phyloP scores from a whole-genome alignment of 2,113 vertebrate species.

The Oreocharis arfaki region DNA sequence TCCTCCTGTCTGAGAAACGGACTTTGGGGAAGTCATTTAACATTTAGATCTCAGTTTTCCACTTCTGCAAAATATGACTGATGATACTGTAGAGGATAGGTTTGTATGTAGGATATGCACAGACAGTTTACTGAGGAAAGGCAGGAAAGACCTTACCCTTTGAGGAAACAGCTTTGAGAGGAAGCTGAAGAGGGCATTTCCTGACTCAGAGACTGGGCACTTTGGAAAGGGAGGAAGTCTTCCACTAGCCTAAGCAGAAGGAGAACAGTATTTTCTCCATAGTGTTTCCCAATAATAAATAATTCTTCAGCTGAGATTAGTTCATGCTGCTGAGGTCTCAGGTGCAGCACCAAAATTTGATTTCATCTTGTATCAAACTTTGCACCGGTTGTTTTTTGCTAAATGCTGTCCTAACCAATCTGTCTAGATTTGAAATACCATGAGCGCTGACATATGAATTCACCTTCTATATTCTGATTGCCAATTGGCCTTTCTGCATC shows the following conservation, averaged over 20 bases:
- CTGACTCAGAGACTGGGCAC: neutral
- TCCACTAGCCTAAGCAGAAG: neutral
- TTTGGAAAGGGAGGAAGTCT: neutral
- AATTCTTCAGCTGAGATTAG: neutral
- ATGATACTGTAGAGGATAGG: neutral
- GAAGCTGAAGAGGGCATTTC: constrained; percentile 8
- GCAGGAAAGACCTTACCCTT: neutral
- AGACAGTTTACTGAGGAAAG: neutral
- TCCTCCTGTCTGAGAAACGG: neutral
- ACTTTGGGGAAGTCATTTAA: neutral
- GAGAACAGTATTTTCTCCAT: neutral
- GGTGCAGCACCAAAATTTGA: neutral
- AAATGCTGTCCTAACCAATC: neutral
- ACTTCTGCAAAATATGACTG: neutral
- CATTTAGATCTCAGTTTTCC: neutral
- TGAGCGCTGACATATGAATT: neutral
- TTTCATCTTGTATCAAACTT: neutral
- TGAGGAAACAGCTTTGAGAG: neutral
- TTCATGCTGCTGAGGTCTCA: neutral
- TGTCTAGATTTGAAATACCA: neutral
- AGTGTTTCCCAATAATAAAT: neutral
- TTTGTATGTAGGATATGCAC: neutral
- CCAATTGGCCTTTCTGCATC: neutral
- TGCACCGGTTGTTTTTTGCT: neutral
- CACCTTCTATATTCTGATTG: neutral